Evolutionary conservation across 2,888 invertebrate genomes (phyloP), one percentile per base, ranked within the genome.

Genomic region (Polietes domitor): DNA sequence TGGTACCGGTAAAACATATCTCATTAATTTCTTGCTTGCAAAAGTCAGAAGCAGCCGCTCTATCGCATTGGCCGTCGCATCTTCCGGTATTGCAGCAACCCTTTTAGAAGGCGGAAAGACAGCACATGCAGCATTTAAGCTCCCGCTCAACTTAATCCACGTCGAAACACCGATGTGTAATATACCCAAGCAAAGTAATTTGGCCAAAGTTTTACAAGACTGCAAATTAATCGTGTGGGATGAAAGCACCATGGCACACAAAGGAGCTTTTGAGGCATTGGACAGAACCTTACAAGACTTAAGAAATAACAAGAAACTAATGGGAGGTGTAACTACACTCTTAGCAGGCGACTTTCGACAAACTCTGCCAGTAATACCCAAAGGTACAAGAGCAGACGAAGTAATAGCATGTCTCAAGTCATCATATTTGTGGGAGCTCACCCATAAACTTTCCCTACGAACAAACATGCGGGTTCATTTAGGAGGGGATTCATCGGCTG

Each of bases 211-310:
- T 17, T 43, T 68, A 10, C 65, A 53, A 12, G 19, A 77, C 28
- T 81, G 71, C 41, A 77, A 75, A 63, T 28, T 83, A 37, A 85
- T 85, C 21, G 77, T 84, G 26, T 85, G 73, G 75, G 85, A 85
- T 58, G 76, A 85, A 50, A 75, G 79, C 71, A 84, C 70, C 37
- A 77, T 77, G 77, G 77, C 77, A 0, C 58, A 77, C 41, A 58
- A 76, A 32, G 21, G 19, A 55, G 17, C 65, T 58, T 61, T 77
- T 7, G 70, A 77, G 50, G 80, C 86, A 21, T 50, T 85, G 47
- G 71, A 82, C 21, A 50, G 77, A 83, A 82, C 78, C 5, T 24
- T 84, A 5, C 41, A 82, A 79, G 82, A 85, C 58, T 15, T 80
- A 17, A 41, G 72, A 37, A 72, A 58, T 15, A 85, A 79, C n/a